Evolutionary conservation across 2,113 vertebrate species (phyloP), one percentile per base, ranked within the genome.

Genomic region (Indicator maculatus): DNA sequence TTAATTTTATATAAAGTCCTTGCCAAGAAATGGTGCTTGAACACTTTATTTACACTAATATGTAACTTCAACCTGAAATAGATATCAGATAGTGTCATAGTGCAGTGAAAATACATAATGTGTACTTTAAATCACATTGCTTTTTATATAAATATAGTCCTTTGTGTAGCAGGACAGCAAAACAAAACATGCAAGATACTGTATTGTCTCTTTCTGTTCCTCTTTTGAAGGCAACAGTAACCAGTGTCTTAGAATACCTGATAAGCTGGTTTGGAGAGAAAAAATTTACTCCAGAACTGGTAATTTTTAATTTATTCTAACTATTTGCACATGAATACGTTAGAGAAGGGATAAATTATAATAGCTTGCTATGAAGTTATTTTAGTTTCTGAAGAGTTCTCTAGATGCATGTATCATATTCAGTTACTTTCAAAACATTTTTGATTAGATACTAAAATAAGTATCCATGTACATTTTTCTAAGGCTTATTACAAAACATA

Each of bases 231-330:
- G 98, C 98, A 75, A 99, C 98, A 50, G 97, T 99, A 88, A 98
- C 98, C 85, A 97, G 97, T 77, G 98, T 99, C 81, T 96, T 99
- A 93, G 99, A 99, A 94, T 98, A 98, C 96, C 97, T 99, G 59
- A 98, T 98, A 93, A 97, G 94, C 88, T 99, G 99, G 99, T 99
- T 99, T 98, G 98, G 98, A 95, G 99, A 99, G 92, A 98, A 94
- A 83, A 97, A 98, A 33, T 99, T 99, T 96, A 98, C 98, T 94
- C 98, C 99, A 86, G 99, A 99, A 97, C 92, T 99, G 99, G 99
- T 99, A 98, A 98, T 97, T 97, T 83, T 96, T 79, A 12, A 67
- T 63, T 94, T 82, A 72, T 94, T 96, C 30, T 95, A 95, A 82
- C 89, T 88, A 75, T 88, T 91, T 95, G 58, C 39, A 86, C 53